These are phyloP conservation scores for Sitta europaea DNA, from an alignment of 2,113 vertebrate genomes.

Conservation along the genomic window DNA sequence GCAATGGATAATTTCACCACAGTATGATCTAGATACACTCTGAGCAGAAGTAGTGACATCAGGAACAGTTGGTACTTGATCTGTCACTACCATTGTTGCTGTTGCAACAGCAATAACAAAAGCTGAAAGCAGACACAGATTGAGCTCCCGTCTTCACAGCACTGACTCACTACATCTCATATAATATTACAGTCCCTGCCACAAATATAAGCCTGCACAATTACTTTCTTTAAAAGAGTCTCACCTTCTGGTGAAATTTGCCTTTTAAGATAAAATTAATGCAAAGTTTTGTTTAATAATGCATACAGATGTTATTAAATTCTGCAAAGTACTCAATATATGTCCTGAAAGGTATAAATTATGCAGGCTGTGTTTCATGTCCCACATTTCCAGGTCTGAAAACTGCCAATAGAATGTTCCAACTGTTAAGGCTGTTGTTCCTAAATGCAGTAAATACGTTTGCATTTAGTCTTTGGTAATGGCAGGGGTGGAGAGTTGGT, in stretches of 20 bases:
- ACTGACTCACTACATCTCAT: neutral
- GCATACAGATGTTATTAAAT: neutral
- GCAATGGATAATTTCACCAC: neutral
- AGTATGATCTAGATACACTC: neutral
- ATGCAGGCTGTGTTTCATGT: neutral
- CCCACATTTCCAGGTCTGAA: neutral
- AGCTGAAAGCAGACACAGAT: neutral
- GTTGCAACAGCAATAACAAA: neutral
- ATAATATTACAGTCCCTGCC: neutral
- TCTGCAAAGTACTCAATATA: neutral
- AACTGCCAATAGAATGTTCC: neutral
- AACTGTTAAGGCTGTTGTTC: neutral
- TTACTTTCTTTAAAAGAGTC: neutral
- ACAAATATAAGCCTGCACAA: neutral
- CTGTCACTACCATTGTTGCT: neutral
- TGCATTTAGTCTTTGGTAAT: neutral
- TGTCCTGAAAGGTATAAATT: neutral
- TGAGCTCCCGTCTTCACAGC: neutral
- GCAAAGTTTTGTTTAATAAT: neutral
- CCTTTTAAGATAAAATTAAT: neutral
- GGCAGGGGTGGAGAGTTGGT: neutral
- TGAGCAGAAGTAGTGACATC: neutral
- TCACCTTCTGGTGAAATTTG: neutral
- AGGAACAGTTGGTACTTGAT: neutral
- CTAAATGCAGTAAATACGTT: rapidly evolving